A percentile compares a stretch with the other conserved stretches of the same genome.
phyloP scores from a whole-genome alignment of 2,888 invertebrate genomes.

The Tiliacea citrago region DNA sequence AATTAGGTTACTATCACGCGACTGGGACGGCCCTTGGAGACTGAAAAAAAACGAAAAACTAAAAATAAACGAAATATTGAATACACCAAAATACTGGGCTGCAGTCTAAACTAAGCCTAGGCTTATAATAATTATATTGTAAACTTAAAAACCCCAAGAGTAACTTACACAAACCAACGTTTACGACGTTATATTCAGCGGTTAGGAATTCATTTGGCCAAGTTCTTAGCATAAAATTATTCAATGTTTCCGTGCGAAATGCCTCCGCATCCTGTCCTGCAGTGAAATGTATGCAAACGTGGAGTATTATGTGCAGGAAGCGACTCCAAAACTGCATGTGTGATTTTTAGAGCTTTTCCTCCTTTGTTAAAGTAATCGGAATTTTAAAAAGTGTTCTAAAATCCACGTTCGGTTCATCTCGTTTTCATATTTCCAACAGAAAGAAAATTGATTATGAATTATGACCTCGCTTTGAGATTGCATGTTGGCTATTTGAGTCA shows the following conservation, averaged over 20 bases:
- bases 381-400: constrained; percentile 15
- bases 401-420: not conserved
- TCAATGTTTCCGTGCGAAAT: constrained; percentile 78
- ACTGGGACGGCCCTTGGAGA: no score
- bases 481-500: not conserved
- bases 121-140: not conserved
- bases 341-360: constrained; percentile 38
- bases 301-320: constrained; percentile 51
- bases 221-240: constrained; percentile 76
- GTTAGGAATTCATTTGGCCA: constrained; percentile 74
- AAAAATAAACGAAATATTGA: no score
- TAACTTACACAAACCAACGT: constrained; percentile 37
- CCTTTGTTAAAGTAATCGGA: not conserved
- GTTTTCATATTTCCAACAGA: not conserved
- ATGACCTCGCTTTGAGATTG: no score
- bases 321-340: constrained; percentile 36
- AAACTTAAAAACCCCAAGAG: not conserved
- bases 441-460: not conserved
- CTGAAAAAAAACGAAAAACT: no score
- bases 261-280: constrained; percentile 70
- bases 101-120: not conserved
- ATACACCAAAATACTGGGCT: no score
- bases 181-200: constrained; percentile 41
- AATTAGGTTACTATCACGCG: no score
- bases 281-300: constrained; percentile 67